These are phyloP conservation scores for Malurus alboscapulatus DNA, from an alignment of 2,113 vertebrate species.

Conservation along the genomic window DNA sequence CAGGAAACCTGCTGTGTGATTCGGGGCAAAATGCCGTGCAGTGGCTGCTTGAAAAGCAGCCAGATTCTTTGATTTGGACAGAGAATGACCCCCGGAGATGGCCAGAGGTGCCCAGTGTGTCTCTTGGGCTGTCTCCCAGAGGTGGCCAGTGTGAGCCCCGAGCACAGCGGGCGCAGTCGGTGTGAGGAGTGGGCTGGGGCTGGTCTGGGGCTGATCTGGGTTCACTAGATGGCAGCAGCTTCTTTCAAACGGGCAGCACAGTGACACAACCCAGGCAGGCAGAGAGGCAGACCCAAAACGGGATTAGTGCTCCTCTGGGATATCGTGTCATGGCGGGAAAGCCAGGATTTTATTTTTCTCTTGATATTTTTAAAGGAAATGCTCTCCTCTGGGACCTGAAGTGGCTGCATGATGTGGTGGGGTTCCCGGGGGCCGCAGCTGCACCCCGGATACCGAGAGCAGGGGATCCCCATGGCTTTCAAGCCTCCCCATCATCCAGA, in stretches of 20 bases:
- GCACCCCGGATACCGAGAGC: background rate
- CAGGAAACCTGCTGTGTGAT: background rate
- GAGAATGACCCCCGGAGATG: background rate
- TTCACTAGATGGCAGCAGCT: constrained; percentile 48
- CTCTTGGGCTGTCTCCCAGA: background rate
- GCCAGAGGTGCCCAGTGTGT: fast-evolving
- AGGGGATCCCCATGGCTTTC: fast-evolving
- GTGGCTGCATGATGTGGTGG: fast-evolving
- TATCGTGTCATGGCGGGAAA: fast-evolving
- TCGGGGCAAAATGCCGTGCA: background rate
- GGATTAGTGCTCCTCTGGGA: background rate
- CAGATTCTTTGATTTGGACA: background rate
- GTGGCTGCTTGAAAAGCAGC: background rate
- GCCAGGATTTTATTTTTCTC: background rate
- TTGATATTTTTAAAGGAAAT: background rate
- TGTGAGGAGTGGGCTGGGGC: background rate
- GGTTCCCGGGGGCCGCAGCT: background rate
- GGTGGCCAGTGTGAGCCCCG: background rate
- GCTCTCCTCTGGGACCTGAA: background rate
- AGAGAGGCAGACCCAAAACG: fast-evolving
- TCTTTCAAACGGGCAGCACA: background rate
- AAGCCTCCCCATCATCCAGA: fast-evolving
- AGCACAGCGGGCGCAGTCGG: fast-evolving
- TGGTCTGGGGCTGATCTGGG: background rate
- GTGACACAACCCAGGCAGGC: background rate